Conservation (phyloP, 2,888 invertebrate species). For the Xylophagus ater region DNA sequence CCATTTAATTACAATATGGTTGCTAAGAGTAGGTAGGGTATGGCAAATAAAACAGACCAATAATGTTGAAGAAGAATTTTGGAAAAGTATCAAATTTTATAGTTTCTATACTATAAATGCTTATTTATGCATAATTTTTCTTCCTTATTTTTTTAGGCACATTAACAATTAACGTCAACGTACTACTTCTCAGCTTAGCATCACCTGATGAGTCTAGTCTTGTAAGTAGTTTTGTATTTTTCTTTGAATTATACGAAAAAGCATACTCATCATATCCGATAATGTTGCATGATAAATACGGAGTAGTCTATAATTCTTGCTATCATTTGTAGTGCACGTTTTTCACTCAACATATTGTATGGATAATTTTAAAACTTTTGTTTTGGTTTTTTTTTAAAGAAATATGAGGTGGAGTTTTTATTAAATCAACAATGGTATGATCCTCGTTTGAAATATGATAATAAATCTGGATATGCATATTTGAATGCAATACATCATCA, state of each 20-base stretch:
- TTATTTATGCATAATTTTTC: constrained; percentile 18
- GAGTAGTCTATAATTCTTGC: no score
- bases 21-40: no score
- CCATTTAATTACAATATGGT: no score
- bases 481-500: constrained; percentile 89
- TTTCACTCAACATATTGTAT: constrained; percentile 1
- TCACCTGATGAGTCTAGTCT: constrained; percentile 94
- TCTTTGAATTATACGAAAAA: no score
- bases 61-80: not conserved
- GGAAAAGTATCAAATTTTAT: no score
- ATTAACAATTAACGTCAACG: constrained; percentile 87
- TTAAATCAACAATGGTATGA: constrained; percentile 91
- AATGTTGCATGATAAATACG: no score
- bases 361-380: not conserved
- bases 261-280: no score
- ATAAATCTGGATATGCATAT: constrained; percentile 77
- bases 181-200: constrained; percentile 83
- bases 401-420: constrained; percentile 92
- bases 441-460: constrained; percentile 76
- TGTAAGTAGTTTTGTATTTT: no score
- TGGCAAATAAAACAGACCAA: no score
- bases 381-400: constrained; percentile 47
- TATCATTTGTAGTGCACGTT: not conserved
- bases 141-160: constrained; percentile 58
- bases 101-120: constrained; percentile 1